These are phyloP conservation scores for Neodiprion virginianus DNA, from an alignment of 1,140 invertebrate genomes.

Conservation along the genomic window DNA sequence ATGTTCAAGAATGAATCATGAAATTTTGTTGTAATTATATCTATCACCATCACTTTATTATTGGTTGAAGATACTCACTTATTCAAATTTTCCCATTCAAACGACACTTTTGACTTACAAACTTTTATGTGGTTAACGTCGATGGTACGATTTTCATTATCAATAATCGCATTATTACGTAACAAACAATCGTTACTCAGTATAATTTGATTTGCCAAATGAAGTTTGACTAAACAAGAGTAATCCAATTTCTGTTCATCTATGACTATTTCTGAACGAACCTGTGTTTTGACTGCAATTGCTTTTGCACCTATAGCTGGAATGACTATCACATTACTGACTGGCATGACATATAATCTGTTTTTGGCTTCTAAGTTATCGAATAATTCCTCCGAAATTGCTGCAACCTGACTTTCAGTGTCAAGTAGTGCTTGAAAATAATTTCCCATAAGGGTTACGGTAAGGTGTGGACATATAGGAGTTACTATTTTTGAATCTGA, in stretches of 20 bases:
- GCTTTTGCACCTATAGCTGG: constrained; percentile 17
- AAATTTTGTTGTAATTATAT: background rate
- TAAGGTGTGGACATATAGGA: constrained; percentile 12
- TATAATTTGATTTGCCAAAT: constrained; percentile 19
- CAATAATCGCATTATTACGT: background rate
- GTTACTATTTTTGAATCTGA: background rate
- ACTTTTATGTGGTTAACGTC: background rate
- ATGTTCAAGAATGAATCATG: too few relatives aligned
- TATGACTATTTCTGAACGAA: constrained; percentile 16
- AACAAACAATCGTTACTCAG: constrained; percentile 24
- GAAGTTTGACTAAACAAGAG: constrained; percentile 20
- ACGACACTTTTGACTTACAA: background rate
- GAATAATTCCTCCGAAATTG: constrained; percentile 22
- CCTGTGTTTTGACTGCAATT: constrained; percentile 21
- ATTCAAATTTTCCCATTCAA: background rate
- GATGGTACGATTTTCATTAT: constrained; percentile 1
- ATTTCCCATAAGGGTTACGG: background rate
- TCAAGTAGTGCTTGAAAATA: constrained; percentile 19
- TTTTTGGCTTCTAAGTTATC: constrained; percentile 3
- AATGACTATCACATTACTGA: constrained; percentile 18
- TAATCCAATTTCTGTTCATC: background rate
- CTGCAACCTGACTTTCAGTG: constrained; percentile 27
- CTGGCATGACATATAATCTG: constrained; percentile 14
- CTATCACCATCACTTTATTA: background rate
- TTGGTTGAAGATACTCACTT: background rate